These are phyloP conservation scores for Poecilus cupreus DNA, from an alignment of 2,888 invertebrate species.

Conservation along the genomic window DNA sequence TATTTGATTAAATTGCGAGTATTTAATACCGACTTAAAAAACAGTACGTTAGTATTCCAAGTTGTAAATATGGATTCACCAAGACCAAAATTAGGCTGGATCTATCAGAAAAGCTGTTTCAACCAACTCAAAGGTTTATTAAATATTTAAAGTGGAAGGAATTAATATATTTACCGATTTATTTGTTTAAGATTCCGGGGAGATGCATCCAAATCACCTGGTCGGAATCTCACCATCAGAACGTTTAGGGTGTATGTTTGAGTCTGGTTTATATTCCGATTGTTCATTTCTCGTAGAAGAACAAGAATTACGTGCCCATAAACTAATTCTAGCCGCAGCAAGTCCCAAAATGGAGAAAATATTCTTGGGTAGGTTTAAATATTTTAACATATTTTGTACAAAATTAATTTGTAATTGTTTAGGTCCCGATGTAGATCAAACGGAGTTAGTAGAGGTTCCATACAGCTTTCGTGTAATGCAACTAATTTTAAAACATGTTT, in stretches of 20 bases:
- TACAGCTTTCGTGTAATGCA: conserved; percentile 51
- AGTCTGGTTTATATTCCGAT: conserved; percentile 49
- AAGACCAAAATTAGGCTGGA: conserved; percentile 49
- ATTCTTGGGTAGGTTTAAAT: conserved; percentile 47
- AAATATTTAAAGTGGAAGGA: not conserved
- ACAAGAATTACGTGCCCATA: conserved; percentile 37
- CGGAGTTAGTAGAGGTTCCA: conserved; percentile 22
- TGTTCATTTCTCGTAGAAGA: conserved; percentile 49
- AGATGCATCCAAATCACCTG: not conserved
- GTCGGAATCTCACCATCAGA: conserved; percentile 41
- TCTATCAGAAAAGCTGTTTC: conserved; percentile 40
- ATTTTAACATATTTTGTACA: too few species aligned
- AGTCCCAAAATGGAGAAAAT: conserved; percentile 53
- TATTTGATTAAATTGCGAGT: not conserved
- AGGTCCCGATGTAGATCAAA: conserved; percentile 9
- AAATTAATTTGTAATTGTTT: not conserved
- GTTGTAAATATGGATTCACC: conserved; percentile 19
- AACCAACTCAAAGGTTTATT: conserved; percentile 43
- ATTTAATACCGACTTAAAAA: conserved; percentile 4
- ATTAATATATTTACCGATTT: not conserved
- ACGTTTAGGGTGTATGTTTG: conserved; percentile 46
- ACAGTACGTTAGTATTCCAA: not conserved
- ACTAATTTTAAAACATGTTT: conserved; percentile 51
- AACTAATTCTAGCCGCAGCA: conserved; percentile 47
- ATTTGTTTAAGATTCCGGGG: not conserved